Conservation (phyloP, 2,113 vertebrate genomes). For the Penelope pileata region DNA sequence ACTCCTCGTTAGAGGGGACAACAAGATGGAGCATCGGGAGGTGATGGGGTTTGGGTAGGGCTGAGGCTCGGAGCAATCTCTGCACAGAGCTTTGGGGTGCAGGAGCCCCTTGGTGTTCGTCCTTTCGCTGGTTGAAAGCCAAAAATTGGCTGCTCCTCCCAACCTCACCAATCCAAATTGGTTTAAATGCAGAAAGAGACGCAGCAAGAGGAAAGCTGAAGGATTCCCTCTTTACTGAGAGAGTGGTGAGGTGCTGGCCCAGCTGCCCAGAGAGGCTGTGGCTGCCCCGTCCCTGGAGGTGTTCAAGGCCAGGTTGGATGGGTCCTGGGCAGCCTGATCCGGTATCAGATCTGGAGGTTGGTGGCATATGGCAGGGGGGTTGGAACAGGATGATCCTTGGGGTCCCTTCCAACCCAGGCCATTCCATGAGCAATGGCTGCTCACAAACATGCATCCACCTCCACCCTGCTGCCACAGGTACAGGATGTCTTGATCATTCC, state of each 20-base stretch:
- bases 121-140: neutral
- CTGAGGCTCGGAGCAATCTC: neutral
- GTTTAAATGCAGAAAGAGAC: neutral
- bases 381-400: too few species aligned
- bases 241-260: too few species aligned
- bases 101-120: fast-evolving
- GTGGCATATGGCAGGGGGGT: too few species aligned
- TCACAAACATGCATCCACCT: too few species aligned
- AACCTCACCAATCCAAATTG: neutral
- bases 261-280: too few species aligned
- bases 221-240: too few species aligned
- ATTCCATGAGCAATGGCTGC: neutral
- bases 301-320: too few species aligned
- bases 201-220: neutral
- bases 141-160: neutral
- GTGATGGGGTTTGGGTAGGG: neutral
- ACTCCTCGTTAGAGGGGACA: neutral
- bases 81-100: fast-evolving
- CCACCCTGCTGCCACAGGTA: neutral
- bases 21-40: neutral
- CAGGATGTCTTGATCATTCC: neutral
- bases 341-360: too few species aligned
- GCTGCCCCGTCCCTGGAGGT: too few species aligned
- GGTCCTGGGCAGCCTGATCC: too few species aligned
- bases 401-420: too few species aligned